These are phyloP conservation scores for Scartelaos histophorus DNA, from an alignment of 2,113 vertebrate species.

Conservation along the genomic window DNA sequence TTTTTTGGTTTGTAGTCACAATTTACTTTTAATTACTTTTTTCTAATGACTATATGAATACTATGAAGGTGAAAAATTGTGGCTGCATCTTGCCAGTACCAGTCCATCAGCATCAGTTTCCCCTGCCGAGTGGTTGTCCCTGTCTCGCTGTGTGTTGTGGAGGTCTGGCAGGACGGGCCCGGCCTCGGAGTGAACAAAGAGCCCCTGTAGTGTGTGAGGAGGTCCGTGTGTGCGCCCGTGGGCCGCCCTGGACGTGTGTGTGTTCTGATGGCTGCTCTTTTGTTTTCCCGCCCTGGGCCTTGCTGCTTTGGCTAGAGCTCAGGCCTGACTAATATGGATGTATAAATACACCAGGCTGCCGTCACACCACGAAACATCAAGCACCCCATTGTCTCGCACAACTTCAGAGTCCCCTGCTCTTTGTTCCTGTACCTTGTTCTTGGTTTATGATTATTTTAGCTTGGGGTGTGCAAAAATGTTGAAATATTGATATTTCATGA, in stretches of 20 bases:
- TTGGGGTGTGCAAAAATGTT: too few species aligned
- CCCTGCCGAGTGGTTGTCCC: slow-evolving; percentile 46
- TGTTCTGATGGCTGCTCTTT: slow-evolving; percentile 61
- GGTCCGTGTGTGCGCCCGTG: slow-evolving; percentile 25
- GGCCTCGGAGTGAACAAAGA: slow-evolving; percentile 65
- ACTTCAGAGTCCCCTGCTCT: slow-evolving; percentile 58
- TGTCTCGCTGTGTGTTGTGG: slow-evolving; percentile 49
- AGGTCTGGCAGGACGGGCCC: slow-evolving; percentile 48
- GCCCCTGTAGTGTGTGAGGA: slow-evolving; percentile 63
- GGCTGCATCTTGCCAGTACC: background rate
- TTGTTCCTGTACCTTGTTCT: slow-evolving; percentile 46
- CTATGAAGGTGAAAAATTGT: background rate
- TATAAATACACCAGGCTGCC: slow-evolving; percentile 73
- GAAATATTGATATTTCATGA: too few species aligned
- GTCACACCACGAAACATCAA: slow-evolving; percentile 64
- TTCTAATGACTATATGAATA: background rate
- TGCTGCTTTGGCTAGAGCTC: slow-evolving; percentile 63
- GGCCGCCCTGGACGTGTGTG: slow-evolving; percentile 39
- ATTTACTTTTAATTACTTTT: background rate
- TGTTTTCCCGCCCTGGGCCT: slow-evolving; percentile 69
- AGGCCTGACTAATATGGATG: slow-evolving; percentile 71
- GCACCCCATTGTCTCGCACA: slow-evolving; percentile 65
- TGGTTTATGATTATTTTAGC: slow-evolving; percentile 42
- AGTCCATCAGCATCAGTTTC: slow-evolving; percentile 35
- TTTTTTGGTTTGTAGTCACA: background rate